Evolutionary conservation across 1,140 invertebrate species (phyloP).

Genomic region (Teleogryllus occipitalis): DNA sequence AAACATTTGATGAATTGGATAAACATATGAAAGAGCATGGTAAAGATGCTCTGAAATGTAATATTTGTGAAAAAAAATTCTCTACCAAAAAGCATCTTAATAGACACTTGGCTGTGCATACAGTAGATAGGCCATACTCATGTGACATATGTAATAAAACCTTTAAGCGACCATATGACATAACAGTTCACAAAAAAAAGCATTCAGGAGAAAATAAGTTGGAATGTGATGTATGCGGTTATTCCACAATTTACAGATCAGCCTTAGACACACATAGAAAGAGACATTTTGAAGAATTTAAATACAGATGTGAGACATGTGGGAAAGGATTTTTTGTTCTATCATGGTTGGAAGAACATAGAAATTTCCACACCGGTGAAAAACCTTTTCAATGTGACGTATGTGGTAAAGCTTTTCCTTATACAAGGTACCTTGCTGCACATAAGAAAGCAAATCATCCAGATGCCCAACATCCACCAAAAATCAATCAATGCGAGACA

Average conservation of each 20-base stretch:
- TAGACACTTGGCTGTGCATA: constrained; percentile 40
- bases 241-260: constrained; percentile 34
- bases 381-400: constrained; percentile 42
- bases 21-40: not conserved
- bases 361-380: constrained; percentile 47
- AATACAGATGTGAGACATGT: constrained; percentile 50
- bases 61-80: constrained; percentile 32
- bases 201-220: constrained; percentile 35
- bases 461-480: constrained; percentile 11
- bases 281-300: constrained; percentile 47
- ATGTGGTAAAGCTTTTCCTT: constrained; percentile 45
- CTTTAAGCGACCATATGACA: constrained; percentile 40
- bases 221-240: constrained; percentile 38
- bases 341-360: constrained; percentile 48
- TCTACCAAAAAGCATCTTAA: constrained; percentile 41
- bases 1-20: not conserved
- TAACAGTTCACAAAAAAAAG: constrained; percentile 36
- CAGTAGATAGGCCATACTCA: constrained; percentile 38
- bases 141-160: constrained; percentile 40
- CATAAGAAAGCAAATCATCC: constrained; percentile 27
- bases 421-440: constrained; percentile 28
- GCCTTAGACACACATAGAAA: constrained; percentile 35
- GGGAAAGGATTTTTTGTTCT: constrained; percentile 44
- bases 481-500: constrained; percentile 18
- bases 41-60: constrained; percentile 13